A percentile compares a stretch with the other conserved stretches of the same genome.
Conservation (phyloP, 2,797 vertebrate species). For the Percopsis omiscomaycus region DNA sequence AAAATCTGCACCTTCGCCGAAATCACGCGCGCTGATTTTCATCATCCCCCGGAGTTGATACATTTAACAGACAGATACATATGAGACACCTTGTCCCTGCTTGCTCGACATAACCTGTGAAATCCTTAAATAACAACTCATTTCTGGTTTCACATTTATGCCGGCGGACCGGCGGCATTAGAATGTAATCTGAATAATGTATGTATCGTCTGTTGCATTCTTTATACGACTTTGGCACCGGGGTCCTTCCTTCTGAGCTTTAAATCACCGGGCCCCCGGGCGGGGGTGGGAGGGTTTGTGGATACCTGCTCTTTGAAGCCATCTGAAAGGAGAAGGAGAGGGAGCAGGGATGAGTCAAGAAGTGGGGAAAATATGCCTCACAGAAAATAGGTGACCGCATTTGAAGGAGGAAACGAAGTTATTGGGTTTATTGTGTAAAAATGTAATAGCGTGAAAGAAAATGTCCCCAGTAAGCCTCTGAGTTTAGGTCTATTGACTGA, state of each 20-base stretch:
- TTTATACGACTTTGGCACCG: slow-evolving; percentile 76
- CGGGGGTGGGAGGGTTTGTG: slow-evolving; percentile 60
- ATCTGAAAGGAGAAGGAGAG: slow-evolving; percentile 39
- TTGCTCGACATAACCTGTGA: slow-evolving; percentile 45
- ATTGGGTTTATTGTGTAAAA: slow-evolving; percentile 38
- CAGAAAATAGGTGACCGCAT: slow-evolving; percentile 51
- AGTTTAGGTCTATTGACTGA: too few relatives aligned
- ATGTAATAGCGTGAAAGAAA: slow-evolving; percentile 11
- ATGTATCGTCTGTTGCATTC: slow-evolving; percentile 78
- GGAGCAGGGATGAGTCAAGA: slow-evolving; percentile 53
- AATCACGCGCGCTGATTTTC: slow-evolving; percentile 55
- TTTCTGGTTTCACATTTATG: slow-evolving; percentile 49
- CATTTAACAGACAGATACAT: slow-evolving; percentile 52
- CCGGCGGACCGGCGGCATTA: slow-evolving; percentile 64
- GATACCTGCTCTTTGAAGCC: slow-evolving; percentile 80
- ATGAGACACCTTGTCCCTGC: slow-evolving; percentile 14
- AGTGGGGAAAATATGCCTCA: slow-evolving; percentile 63
- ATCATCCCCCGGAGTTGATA: slow-evolving; percentile 52
- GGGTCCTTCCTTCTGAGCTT: slow-evolving; percentile 73
- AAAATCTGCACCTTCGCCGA: slow-evolving; percentile 24
- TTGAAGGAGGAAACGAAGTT: slow-evolving; percentile 35
- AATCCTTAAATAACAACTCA: slow-evolving; percentile 61
- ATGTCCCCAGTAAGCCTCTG: background rate
- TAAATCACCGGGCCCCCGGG: slow-evolving; percentile 70
- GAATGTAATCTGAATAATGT: slow-evolving; percentile 78